Base-by-base conservation (phyloP, 2,888 invertebrate species). In the Caenorhabditis becei region DNA sequence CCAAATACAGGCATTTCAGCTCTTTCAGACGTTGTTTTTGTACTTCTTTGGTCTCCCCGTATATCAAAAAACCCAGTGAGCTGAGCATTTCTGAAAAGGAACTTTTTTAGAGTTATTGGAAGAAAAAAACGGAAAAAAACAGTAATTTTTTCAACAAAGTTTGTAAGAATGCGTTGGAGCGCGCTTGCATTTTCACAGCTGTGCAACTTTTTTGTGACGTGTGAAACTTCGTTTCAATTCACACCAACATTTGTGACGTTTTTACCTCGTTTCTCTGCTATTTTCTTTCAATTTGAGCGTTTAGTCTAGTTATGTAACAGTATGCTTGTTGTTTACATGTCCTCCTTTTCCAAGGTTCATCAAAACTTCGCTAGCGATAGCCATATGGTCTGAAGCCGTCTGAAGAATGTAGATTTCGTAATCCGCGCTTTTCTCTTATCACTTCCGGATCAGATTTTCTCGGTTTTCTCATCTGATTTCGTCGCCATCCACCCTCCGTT, bases 1-100 rank as follows among this genome's bases (percentile, higher is more conserved):
- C 37, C 8, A 71, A 28, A 54, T 71, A 80, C 7, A 80, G 49
- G 59, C 61, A 67, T 24, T 72, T 37, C 1, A 75, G 28, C 7
- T 77, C 62, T 61, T 61, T 67, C 16, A 80, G 23, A 5, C 28
- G 41, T 18, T 65, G 26, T 7, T 56, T 32, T 7, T 41, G 66
- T 16, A 54, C 44, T 32, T 66, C 54, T 4, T 37, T 37, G 24
- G 35, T 32, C 54, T 66, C 28, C 28, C 80, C 77, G 32, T 77
- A 28, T n/a, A 80, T 77, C 0, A 80, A 66, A 62, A 71, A 77
- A 16, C 67, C 54, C 56, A 80, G 37, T 18, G 71, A 18, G 66
- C 80, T 80, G 47, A 80, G 71, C 80, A 80, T 80, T 61, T 32
- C 66, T 59, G 51, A 61, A 80, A 74, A 53, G 7, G 11, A n/a